Percentiles rank a stretch among this genome's conserved stretches.
phyloP scores from a whole-genome alignment of 2,113 vertebrate species.

The Bagarius yarrelli region DNA sequence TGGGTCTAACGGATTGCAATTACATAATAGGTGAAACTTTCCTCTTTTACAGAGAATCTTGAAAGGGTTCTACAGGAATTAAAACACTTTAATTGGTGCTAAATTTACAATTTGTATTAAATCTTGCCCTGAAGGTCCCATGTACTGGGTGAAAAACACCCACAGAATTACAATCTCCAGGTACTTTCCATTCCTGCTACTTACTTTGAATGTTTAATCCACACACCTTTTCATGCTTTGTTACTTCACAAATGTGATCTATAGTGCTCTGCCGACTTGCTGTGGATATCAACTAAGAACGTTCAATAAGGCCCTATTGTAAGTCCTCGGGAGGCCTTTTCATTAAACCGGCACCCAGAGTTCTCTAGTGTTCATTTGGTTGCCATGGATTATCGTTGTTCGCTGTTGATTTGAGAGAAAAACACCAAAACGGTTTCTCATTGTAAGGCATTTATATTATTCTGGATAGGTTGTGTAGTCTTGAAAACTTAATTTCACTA shows the following conservation, averaged over 20 bases:
- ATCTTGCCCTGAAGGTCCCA: background rate
- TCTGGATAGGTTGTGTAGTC: conserved; percentile 7
- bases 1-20: background rate
- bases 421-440: conserved; percentile 3
- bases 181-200: background rate
- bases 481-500: conserved; percentile 40
- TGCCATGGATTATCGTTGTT: conserved; percentile 27
- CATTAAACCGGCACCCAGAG: conserved; percentile 25
- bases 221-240: conserved; percentile 19
- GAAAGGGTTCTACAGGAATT: background rate
- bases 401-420: background rate
- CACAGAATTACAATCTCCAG: conserved; percentile 4
- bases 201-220: conserved; percentile 18
- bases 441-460: background rate
- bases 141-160: background rate
- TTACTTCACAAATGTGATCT: conserved; percentile 35
- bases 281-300: conserved; percentile 25
- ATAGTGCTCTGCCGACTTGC: conserved; percentile 22
- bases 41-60: background rate
- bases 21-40: background rate
- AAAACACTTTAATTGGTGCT: background rate
- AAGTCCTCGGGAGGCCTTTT: conserved; percentile 2
- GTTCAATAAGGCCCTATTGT: conserved; percentile 1
- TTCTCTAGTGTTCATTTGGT: conserved; percentile 13
- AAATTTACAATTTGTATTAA: background rate